Base-by-base conservation (phyloP, 92 coral and sea anemone species). In the Porites rus region DNA sequence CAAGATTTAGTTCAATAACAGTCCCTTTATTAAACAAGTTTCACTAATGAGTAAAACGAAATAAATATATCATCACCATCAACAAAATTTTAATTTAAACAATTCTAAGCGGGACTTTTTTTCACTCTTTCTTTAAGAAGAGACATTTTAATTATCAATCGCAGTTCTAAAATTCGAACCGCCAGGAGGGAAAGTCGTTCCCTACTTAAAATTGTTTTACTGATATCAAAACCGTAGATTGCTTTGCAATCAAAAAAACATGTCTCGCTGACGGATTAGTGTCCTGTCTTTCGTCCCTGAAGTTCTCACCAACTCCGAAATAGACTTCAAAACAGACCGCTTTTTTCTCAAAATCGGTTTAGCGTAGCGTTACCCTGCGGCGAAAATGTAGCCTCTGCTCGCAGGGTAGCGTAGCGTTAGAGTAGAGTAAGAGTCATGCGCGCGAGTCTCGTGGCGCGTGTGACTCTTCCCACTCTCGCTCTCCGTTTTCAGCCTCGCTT, bases 11-110 rank as follows among this genome's bases (percentile, higher is more conserved):
- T 59, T 17, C 38, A 72, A 65, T 25, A 13, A 69, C 51, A 65
- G 6, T 20, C 10, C 14, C 18, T 81, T 69, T 81, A 69, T 31
- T 81, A 59, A 52, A 71, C 43, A 51, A 69, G 66, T 56, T 80
- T 81, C 54, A 81, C 70, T 69, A 81, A 81, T 81, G 24, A 51
- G 28, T 69, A 65, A 61, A 58, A 71, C 38, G 77, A 66, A 81
- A 81, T 81, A 81, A 81, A 81, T 81, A 81, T n/a, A 50, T 11
- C 61, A 56, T 56, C 16, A 56, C 8, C 52, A n/a, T n/a, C 46
- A 81, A 56, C 76, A 81, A 81, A 81, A 81, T 69, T 69, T 64
- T 38, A 17, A 56, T 81, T 69, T 81, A 54, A 19, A 70, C 51
- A 25, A 22, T 22, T 17, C 6, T 58, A 54, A 5, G 19, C 13